These are phyloP conservation scores for Saguinus midas DNA, from an alignment of 2,113 vertebrate species.

Conservation along the genomic window DNA sequence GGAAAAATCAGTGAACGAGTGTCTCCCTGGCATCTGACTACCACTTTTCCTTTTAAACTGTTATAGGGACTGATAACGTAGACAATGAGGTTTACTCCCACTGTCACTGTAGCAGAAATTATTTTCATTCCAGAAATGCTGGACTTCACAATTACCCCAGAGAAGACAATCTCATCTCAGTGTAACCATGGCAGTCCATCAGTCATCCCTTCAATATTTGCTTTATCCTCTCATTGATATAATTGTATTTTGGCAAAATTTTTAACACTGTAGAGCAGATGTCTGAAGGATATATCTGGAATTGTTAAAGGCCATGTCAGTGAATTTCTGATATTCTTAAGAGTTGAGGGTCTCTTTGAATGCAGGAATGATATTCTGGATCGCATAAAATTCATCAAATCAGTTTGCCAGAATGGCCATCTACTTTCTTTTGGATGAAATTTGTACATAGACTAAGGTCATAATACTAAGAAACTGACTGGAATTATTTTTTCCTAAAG, in stretches of 20 bases:
- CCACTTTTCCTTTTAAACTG: background rate
- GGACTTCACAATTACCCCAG: background rate
- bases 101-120: background rate
- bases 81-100: background rate
- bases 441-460: background rate
- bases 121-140: background rate
- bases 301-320: background rate
- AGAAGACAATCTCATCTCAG: background rate
- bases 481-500: background rate
- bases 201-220: background rate
- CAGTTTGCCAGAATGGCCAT: background rate
- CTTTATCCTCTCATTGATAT: background rate
- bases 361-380: background rate
- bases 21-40: background rate
- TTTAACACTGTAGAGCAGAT: background rate
- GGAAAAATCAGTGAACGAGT: background rate
- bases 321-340: background rate
- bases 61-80: background rate
- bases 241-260: background rate
- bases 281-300: background rate
- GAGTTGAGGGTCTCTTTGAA: background rate
- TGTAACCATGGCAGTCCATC: background rate
- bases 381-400: background rate
- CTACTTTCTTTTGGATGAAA: background rate
- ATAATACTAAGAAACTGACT: background rate